These are phyloP conservation scores for Dendronephthya gigantea DNA, from an alignment of 64 coral and sea anemone species.

Conservation along the genomic window DNA sequence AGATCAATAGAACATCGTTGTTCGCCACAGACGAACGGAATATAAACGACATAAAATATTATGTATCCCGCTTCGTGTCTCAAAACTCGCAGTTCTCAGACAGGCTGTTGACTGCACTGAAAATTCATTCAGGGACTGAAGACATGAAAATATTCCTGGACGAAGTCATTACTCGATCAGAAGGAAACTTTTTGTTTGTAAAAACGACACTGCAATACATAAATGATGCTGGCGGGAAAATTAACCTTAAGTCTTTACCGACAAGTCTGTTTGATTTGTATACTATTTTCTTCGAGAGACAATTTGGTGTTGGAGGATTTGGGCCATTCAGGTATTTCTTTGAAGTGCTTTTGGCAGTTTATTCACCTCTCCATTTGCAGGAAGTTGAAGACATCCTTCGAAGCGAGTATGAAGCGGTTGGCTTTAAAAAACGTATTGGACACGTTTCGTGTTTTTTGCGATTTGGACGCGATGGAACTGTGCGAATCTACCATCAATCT, in stretches of 20 bases:
- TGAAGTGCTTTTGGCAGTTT: background rate
- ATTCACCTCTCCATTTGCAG: background rate
- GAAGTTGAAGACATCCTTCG: background rate
- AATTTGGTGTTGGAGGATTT: background rate
- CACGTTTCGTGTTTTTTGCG: background rate
- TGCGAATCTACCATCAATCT: background rate
- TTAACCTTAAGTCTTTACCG: background rate
- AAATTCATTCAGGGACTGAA: background rate
- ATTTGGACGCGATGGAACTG: background rate
- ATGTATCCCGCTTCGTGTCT: background rate
- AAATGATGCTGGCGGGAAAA: background rate
- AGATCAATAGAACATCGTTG: background rate
- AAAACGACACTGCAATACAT: background rate
- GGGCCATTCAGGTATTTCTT: background rate
- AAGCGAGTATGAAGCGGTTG: background rate
- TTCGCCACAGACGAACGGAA: background rate
- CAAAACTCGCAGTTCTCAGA: background rate
- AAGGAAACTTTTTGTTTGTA: conserved; percentile 15
- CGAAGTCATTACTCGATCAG: background rate
- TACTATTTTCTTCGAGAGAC: background rate
- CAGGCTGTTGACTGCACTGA: background rate
- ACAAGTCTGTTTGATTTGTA: background rate
- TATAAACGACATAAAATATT: background rate
- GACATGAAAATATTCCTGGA: background rate
- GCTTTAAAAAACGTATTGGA: background rate